Base-by-base conservation (phyloP, 2,888 invertebrate genomes). In the Sthenelais limicola region DNA sequence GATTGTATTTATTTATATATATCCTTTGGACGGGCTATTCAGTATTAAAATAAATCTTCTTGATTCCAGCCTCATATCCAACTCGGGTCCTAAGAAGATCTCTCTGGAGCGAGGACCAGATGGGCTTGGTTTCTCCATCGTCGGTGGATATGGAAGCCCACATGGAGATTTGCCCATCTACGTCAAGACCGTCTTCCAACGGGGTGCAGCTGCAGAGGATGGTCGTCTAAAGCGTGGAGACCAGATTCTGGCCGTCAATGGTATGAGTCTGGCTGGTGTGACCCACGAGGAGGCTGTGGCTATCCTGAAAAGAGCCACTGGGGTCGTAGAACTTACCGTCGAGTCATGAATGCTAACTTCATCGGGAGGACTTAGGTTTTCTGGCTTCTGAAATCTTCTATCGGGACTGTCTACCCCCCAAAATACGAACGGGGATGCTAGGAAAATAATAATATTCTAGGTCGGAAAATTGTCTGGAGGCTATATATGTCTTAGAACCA, bases 181-280 rank as follows among this genome's bases (percentile, higher is more conserved):
- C 80, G 85, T 88, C 43, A 87, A 87, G 77, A 87, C 83, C 62
- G 85, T 88, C 32, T 86, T 86, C 76, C 91, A 93, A 62, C 96
- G 96, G 9, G 94, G 97, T 38, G 92, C 93, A 48, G 97, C 97
- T 0, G 89, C 91, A 71, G 88, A 88, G 38, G 96, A 97, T 85
- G 96, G 95, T 1, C 92, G 94, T 4, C 91, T 99, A 76, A 93
- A 94, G 87, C 93, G 93, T 80, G 98, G 98, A 24, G 98, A 99
- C 89, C 92, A 95, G 82, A 92, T 99, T 67, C 89, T 94, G 4
- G 91, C 94, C 24, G 94, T 98, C n/a, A 96, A 97, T 85, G 96
- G 94, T 5, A 92, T 94, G 81, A 94, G 94, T 73, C 82, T 90
- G 7, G 86, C 89, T 4, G 87, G 87, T 30, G 84, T 86, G 49